Evolutionary conservation across 64 coral and sea anemone species (phyloP), one percentile per base, ranked within the genome.

Genomic region (Anthopleura sola): DNA sequence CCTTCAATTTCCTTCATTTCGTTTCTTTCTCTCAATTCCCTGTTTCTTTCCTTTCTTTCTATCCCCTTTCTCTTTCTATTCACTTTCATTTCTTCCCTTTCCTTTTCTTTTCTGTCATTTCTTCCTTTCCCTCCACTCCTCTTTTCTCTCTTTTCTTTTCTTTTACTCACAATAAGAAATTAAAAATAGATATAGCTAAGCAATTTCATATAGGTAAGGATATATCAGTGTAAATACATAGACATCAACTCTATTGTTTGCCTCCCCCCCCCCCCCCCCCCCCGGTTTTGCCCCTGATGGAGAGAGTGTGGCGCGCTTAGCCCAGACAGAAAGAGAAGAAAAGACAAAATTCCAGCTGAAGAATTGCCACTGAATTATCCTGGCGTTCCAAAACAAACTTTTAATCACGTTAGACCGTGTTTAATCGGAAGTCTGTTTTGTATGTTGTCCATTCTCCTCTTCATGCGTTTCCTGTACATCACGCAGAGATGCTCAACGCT

Each of bases 391-490:
- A 71, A 71, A 71, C 24, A 71, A 28, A 20, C 55, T 56, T 56
- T 3, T 56, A 15, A 71, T 71, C 31, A 0, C 3, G 28, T 32
- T 34, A 11, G 66, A 34, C n/a, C 29, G 66, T 71, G 66, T 29
- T 71, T 34, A 15, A 71, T 32, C 28, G 66, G 66, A 32, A 34
- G 66, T 29, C 0, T 32, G n/a, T 29, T 71, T 62, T 62, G 8
- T 26, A 10, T 62, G 24, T 62, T 62, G 58, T n/a, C 24, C 21
- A 14, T 71, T 71, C 12, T 71, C 66, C 66, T 71, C 66, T 71
- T 71, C 66, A 71, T 13, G 26, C 66, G 66, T 71, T 71, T 71
- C 66, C 66, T 71, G 66, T 71, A 36, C 29, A 71, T 71, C 66
- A 71, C 66, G 28, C 66, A 71, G 66, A 29, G 66, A 36, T 71